Conservation (phyloP, 2,113 vertebrate species). For the Melospiza georgiana region DNA sequence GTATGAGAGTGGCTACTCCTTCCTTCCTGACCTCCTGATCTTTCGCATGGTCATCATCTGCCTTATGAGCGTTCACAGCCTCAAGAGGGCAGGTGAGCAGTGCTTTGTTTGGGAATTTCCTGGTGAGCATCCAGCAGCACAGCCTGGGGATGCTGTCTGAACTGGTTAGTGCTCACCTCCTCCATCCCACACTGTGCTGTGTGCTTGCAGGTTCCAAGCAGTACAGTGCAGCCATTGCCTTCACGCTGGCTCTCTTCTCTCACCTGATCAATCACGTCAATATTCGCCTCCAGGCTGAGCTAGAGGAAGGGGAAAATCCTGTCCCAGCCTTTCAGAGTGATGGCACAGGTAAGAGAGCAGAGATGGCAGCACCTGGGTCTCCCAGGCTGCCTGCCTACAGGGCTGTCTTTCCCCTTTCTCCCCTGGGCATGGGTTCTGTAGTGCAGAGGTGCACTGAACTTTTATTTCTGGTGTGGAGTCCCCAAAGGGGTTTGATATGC, state of each 20-base stretch:
- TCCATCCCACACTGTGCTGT: neutral
- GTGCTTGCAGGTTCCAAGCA: constrained; percentile 87
- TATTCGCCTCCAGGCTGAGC: constrained; percentile 93
- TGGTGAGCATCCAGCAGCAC: neutral
- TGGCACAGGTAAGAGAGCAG: constrained; percentile 68
- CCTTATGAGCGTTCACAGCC: constrained; percentile 97
- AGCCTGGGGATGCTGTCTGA: neutral
- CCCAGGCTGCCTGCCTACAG: neutral
- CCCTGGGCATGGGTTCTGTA: neutral
- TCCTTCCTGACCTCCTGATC: constrained; percentile 89
- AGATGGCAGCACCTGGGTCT: fast-evolving
- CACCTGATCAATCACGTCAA: constrained; percentile 98
- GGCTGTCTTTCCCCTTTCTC: neutral
- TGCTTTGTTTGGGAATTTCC: fast-evolving
- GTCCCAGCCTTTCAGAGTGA: constrained; percentile 86
- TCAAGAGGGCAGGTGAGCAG: constrained; percentile 90
- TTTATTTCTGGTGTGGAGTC: neutral
- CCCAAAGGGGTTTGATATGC: neutral
- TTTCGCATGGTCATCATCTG: constrained; percentile 95
- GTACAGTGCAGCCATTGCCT: constrained; percentile 96
- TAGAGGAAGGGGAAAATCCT: constrained; percentile 90
- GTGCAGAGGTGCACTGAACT: neutral
- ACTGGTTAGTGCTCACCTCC: fast-evolving
- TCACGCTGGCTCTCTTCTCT: constrained; percentile 95
- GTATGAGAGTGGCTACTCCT: constrained; percentile 82